Evolutionary conservation across 2,797 vertebrate species (phyloP).

Genomic region (Anguilla obscura): DNA sequence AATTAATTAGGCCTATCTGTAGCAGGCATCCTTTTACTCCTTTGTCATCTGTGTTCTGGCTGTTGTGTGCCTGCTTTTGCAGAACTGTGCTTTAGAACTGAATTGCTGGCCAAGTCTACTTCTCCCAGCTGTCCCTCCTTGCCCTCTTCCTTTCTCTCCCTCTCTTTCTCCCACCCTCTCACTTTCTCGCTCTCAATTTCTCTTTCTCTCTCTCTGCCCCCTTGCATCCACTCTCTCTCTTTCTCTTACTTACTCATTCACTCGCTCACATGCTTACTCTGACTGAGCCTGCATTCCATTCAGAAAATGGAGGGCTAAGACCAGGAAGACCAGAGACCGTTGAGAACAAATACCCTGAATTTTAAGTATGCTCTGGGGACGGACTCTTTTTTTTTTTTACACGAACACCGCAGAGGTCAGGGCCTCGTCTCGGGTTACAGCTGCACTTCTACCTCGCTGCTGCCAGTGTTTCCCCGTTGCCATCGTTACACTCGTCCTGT

Average conservation of each 20-base stretch:
- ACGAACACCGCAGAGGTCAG: background rate
- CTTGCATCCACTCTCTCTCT: background rate
- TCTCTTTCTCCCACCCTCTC: background rate
- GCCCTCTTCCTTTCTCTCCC: no score
- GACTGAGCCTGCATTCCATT: slow-evolving; percentile 10
- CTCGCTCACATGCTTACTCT: background rate
- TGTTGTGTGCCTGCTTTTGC: no score
- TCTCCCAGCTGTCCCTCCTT: background rate
- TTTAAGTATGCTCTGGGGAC: background rate
- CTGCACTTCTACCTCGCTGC: background rate
- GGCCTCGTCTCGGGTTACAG: background rate
- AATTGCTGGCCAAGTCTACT: background rate
- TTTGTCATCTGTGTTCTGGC: no score
- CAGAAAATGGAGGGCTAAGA: slow-evolving; percentile 8
- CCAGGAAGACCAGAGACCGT: background rate
- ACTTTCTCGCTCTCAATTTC: background rate
- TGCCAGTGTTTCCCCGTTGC: background rate
- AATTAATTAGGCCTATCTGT: no score
- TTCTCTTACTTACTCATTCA: background rate
- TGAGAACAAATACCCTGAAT: background rate
- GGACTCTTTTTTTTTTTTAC: background rate
- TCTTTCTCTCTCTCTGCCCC: background rate
- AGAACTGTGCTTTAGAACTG: no score
- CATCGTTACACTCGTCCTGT: background rate
- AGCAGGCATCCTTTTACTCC: no score